Conservation (phyloP, 2,113 vertebrate genomes). For the Sinocyclocheilus anshuiensis region DNA sequence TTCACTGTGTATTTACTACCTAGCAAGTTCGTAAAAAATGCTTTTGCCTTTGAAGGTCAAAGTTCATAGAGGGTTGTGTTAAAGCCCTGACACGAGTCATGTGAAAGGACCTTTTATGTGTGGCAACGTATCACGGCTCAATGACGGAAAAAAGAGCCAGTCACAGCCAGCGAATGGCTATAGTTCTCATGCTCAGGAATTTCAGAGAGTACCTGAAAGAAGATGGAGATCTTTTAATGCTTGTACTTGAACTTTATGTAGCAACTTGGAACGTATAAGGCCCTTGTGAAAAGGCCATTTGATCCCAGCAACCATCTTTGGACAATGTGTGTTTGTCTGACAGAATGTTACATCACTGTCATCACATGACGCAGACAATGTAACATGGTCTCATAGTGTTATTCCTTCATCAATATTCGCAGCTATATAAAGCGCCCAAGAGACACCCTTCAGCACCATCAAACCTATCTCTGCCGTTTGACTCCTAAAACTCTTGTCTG, state of each 20-base stretch:
- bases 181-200: constrained; percentile 56
- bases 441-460: constrained; percentile 48
- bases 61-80: not conserved
- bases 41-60: not conserved
- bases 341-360: constrained; percentile 12
- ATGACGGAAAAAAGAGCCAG: constrained; percentile 54
- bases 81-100: not conserved
- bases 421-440: constrained; percentile 31
- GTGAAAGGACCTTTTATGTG: constrained; percentile 12
- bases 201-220: constrained; percentile 42
- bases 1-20: not conserved
- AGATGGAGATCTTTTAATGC: constrained; percentile 33
- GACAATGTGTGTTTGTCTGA: constrained; percentile 18
- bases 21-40: not conserved
- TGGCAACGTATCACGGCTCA: constrained; percentile 56
- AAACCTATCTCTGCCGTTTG: constrained; percentile 43
- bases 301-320: constrained; percentile 42
- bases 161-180: constrained; percentile 34
- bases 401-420: constrained; percentile 40
- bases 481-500: constrained; percentile 59
- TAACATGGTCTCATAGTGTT: constrained; percentile 19
- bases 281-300: constrained; percentile 27
- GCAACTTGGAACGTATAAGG: constrained; percentile 36
- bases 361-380: constrained; percentile 12
- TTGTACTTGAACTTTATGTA: constrained; percentile 40